Percentiles rank a stretch among this genome's conserved stretches.
Evolutionary conservation across 2,888 invertebrate species (phyloP).

Genomic region (Oasisia sp.): DNA sequence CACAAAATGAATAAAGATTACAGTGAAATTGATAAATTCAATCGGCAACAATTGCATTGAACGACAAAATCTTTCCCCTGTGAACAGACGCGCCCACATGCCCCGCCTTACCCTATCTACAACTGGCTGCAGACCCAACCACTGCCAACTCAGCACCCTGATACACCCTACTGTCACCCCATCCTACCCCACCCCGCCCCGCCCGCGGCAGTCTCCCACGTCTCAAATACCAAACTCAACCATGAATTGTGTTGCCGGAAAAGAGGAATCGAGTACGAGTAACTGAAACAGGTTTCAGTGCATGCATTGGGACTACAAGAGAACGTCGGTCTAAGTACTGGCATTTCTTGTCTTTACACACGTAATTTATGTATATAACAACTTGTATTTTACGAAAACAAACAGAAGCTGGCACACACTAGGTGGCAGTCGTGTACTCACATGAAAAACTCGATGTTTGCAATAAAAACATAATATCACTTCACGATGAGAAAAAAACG

Average conservation of each 20-base stretch:
- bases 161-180: not conserved
- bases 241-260: not conserved
- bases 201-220: not conserved
- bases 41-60: slow-evolving; percentile 13
- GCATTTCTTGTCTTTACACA: not conserved
- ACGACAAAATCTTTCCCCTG: slow-evolving; percentile 2
- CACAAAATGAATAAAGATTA: not conserved
- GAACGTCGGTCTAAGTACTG: not conserved
- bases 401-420: not conserved
- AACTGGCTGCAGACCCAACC: not conserved
- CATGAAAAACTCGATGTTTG: slow-evolving; percentile 11
- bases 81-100: not conserved
- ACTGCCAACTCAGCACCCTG: not conserved
- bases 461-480: slow-evolving; percentile 3
- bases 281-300: not conserved
- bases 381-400: slow-evolving; percentile 1
- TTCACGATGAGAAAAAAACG: not conserved
- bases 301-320: not conserved
- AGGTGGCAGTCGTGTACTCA: not conserved
- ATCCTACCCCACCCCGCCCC: not conserved
- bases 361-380: not conserved
- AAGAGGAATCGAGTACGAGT: not conserved
- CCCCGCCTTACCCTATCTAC: not conserved
- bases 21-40: slow-evolving; percentile 17
- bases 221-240: not conserved